Conservation (phyloP, 2,888 invertebrate genomes). For the Epinotia nisella region DNA sequence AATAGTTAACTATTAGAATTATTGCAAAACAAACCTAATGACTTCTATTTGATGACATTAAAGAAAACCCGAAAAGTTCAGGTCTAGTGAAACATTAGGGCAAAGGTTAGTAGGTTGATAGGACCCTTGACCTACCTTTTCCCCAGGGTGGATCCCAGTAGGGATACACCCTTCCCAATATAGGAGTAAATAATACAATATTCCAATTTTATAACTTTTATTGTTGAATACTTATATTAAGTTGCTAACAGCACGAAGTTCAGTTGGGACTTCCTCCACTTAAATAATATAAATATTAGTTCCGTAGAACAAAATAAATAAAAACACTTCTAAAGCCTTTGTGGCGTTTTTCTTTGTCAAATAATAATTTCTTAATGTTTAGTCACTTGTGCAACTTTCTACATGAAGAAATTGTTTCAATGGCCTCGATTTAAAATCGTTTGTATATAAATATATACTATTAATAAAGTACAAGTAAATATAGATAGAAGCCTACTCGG, state of each 20-base stretch:
- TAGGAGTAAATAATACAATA: constrained; percentile 47
- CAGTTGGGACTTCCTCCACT: constrained; percentile 72
- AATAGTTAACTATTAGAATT: too few relatives aligned
- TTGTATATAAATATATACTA: constrained; percentile 52
- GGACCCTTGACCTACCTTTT: too few relatives aligned
- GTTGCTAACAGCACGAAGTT: constrained; percentile 78
- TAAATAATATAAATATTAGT: constrained; percentile 79
- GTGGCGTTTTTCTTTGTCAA: constrained; percentile 66
- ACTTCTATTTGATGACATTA: too few relatives aligned
- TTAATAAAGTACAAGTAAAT: constrained; percentile 48
- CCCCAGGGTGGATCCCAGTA: too few relatives aligned
- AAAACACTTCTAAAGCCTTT: constrained; percentile 77
- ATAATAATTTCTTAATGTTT: constrained; percentile 75
- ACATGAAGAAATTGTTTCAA: constrained; percentile 77
- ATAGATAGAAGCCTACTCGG: constrained; percentile 19
- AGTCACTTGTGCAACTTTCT: constrained; percentile 76
- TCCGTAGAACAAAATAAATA: constrained; percentile 83
- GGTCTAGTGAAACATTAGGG: too few relatives aligned
- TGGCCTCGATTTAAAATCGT: constrained; percentile 83
- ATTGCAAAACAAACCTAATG: too few relatives aligned
- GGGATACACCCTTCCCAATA: too few relatives aligned
- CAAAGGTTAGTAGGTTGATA: too few relatives aligned
- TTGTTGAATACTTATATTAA: constrained; percentile 75
- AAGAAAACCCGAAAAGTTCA: too few relatives aligned
- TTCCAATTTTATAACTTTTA: constrained; percentile 66